Evolutionary conservation across 2,888 invertebrate species (phyloP).

Genomic region (Tillus elongatus): DNA sequence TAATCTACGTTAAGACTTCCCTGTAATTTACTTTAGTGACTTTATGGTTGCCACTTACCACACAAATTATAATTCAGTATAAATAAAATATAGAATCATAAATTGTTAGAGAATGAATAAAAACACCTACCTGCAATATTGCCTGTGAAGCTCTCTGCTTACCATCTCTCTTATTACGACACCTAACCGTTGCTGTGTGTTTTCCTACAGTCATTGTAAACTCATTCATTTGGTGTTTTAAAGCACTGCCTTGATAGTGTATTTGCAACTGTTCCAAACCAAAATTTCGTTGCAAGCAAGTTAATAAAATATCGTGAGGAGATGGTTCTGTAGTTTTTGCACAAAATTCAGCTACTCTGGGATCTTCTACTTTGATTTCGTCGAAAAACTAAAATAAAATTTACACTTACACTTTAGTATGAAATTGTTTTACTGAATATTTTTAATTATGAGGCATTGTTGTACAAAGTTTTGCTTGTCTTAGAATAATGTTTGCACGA

Average conservation of each 20-base stretch:
- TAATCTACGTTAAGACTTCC: no score
- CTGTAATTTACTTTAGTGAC: no score
- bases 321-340: conserved; percentile 93
- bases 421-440: no score
- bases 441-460: no score
- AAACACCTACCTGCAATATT: conserved; percentile 70
- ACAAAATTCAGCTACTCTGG: conserved; percentile 88
- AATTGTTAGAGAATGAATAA: no score
- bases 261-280: conserved; percentile 85
- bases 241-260: conserved; percentile 67
- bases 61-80: no score
- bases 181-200: conserved; percentile 81
- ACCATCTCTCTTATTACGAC: conserved; percentile 92
- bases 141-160: conserved; percentile 94
- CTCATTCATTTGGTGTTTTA: conserved; percentile 86
- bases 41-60: no score
- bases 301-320: conserved; percentile 86
- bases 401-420: conserved; percentile 17
- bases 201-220: conserved; percentile 92
- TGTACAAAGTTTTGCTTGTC: no score
- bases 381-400: conserved; percentile 65
- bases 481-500: neutral
- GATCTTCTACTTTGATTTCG: conserved; percentile 87
- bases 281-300: conserved; percentile 86
- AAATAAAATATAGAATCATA: no score